phyloP scores from a whole-genome alignment of 2,113 vertebrate species.

The Notiomystis cincta region DNA sequence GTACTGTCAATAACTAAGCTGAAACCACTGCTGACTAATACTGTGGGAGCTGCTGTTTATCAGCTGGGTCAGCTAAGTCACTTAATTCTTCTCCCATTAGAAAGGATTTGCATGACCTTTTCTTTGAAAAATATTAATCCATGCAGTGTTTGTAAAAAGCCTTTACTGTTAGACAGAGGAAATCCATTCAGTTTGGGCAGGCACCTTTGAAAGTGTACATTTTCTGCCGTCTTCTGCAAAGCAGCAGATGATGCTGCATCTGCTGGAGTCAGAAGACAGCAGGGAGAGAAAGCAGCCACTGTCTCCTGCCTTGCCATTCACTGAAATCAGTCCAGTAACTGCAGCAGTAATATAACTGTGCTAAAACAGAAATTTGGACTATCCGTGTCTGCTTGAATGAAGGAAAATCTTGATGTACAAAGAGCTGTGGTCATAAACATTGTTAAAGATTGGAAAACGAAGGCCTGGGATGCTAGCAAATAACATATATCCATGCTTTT shows the following conservation, averaged over 20 bases:
- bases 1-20: neutral
- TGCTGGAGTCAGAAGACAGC: neutral
- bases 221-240: neutral
- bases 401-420: neutral
- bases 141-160: neutral
- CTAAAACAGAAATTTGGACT: neutral
- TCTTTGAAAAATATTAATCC: neutral
- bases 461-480: neutral
- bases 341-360: neutral
- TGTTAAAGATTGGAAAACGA: neutral
- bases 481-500: neutral
- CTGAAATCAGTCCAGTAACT: neutral
- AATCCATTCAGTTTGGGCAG: neutral
- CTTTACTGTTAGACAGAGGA: neutral
- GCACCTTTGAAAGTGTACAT: neutral
- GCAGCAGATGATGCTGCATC: neutral
- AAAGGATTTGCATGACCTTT: slow-evolving; percentile 16
- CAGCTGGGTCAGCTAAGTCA: neutral
- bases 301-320: neutral
- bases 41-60: neutral
- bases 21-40: neutral
- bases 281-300: neutral
- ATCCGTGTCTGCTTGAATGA: neutral
- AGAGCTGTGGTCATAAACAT: neutral
- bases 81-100: slow-evolving; percentile 33